These are phyloP conservation scores for Otolemur garnettii DNA, from an alignment of 2,113 vertebrate genomes.

Conservation along the genomic window DNA sequence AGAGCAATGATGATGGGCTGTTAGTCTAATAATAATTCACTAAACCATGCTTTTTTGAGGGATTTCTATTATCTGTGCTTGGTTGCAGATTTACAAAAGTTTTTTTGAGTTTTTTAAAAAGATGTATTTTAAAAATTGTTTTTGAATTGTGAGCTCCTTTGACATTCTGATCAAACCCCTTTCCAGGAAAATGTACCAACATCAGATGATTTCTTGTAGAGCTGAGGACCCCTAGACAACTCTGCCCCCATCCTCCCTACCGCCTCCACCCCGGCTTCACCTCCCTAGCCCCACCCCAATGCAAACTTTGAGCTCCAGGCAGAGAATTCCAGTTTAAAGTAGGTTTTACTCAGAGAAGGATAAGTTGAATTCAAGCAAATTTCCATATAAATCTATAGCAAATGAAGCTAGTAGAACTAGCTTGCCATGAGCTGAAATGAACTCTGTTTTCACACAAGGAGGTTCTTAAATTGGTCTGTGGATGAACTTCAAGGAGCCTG, in stretches of 20 bases:
- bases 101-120: not conserved
- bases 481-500: not conserved
- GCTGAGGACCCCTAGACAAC: not conserved
- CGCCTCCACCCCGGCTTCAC: no score
- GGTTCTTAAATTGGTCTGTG: not conserved
- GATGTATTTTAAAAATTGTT: not conserved
- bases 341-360: not conserved
- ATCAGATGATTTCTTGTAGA: not conserved
- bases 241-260: not conserved
- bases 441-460: not conserved
- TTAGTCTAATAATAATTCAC: not conserved
- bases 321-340: not conserved
- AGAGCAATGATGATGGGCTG: not conserved
- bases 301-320: not conserved
- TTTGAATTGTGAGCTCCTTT: not conserved
- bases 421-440: not conserved
- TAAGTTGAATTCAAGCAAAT: not conserved
- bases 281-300: not conserved
- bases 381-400: not conserved
- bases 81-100: not conserved
- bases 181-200: not conserved
- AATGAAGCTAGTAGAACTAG: not conserved
- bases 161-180: not conserved
- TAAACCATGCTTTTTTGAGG: not conserved
- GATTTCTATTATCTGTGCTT: not conserved